A percentile compares a stretch with the other conserved stretches of the same genome.
These are phyloP conservation scores for Limosa lapponica DNA, from an alignment of 2,797 vertebrate species.

Conservation along the genomic window DNA sequence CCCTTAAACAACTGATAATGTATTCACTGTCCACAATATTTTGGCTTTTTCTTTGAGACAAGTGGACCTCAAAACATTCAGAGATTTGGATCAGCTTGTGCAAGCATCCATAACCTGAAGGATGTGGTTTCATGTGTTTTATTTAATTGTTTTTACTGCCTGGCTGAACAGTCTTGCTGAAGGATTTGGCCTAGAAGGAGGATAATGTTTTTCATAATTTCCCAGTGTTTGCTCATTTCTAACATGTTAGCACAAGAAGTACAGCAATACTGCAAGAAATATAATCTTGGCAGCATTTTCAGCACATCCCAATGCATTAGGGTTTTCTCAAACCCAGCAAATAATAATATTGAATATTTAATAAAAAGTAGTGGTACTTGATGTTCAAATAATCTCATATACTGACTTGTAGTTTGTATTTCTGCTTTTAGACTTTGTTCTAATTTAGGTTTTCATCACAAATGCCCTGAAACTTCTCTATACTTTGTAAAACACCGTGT, in stretches of 20 bases:
- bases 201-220: slow-evolving; percentile 16
- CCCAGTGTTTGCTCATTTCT: not conserved
- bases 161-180: not conserved
- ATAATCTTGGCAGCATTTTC: not conserved
- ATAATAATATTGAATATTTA: not conserved
- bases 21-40: not conserved
- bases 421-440: not conserved
- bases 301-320: not conserved
- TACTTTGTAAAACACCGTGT: not conserved
- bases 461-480: not conserved
- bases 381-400: not conserved
- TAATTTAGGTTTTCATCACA: not conserved
- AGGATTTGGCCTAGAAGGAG: slow-evolving; percentile 9
- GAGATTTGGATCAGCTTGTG: not conserved
- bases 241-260: not conserved
- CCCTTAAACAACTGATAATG: not conserved
- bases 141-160: not conserved
- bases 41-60: not conserved
- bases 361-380: not conserved
- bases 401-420: not conserved
- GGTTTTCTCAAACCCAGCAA: not conserved
- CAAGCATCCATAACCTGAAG: not conserved
- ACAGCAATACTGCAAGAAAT: not conserved
- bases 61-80: not conserved
- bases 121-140: not conserved